phyloP scores from a whole-genome alignment of 1,140 invertebrate genomes.

The Pararge aegeria region DNA sequence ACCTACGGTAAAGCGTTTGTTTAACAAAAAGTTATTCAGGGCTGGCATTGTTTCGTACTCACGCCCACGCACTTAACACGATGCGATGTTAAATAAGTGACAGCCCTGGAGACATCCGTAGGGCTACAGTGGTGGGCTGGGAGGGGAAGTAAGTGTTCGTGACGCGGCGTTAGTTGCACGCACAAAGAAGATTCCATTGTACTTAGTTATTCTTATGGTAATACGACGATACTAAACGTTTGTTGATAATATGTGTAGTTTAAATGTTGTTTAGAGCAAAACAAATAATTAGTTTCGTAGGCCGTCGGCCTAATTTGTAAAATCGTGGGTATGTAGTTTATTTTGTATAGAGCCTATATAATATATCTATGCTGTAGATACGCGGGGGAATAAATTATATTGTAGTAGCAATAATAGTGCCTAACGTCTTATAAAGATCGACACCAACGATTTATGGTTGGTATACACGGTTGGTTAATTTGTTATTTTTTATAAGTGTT shows the following conservation, averaged over 20 bases:
- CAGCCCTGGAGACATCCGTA: no score
- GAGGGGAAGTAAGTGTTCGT: no score
- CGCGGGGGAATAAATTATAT: slow-evolving; percentile 71
- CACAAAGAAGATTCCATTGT: no score
- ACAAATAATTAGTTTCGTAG: slow-evolving; percentile 53
- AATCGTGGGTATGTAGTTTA: slow-evolving; percentile 65
- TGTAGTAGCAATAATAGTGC: slow-evolving; percentile 79
- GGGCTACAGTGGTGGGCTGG: no score
- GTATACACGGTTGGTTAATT: slow-evolving; percentile 57
- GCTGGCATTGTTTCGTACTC: no score
- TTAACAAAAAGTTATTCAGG: no score
- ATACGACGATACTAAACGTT: slow-evolving; percentile 2
- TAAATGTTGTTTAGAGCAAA: slow-evolving; percentile 68
- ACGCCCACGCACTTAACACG: no score
- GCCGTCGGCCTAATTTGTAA: slow-evolving; percentile 66
- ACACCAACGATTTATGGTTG: slow-evolving; percentile 47
- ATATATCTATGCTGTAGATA: slow-evolving; percentile 68
- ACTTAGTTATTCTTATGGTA: no score
- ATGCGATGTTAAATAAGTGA: no score
- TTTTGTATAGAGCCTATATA: slow-evolving; percentile 64
- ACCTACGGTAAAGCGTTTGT: no score
- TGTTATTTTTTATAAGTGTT: slow-evolving; percentile 72
- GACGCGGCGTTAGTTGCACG: no score
- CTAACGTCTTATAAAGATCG: slow-evolving; percentile 74
- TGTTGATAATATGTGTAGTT: slow-evolving; percentile 38